phyloP scores from a whole-genome alignment of 2,888 invertebrate species.

The Parthenolecanium corni region DNA sequence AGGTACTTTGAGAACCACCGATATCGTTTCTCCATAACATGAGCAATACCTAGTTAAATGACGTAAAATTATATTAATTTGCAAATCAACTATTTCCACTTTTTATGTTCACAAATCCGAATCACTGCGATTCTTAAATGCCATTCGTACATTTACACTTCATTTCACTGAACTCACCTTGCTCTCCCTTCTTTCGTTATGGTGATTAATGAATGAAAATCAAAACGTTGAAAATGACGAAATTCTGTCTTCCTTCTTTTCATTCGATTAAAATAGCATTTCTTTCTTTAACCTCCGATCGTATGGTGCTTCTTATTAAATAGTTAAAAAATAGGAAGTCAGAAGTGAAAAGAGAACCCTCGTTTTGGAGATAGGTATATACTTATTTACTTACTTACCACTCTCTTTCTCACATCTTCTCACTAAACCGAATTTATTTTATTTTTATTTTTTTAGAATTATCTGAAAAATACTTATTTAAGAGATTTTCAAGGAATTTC shows the following conservation, averaged over 20 bases:
- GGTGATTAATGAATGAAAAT: background rate
- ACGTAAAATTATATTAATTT: slow-evolving; percentile 5
- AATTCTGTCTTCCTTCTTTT: background rate
- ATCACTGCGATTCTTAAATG: background rate
- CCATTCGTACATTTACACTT: background rate
- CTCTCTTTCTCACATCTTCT: too few relatives aligned
- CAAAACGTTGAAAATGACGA: background rate
- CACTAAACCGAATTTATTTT: too few relatives aligned
- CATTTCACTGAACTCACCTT: background rate
- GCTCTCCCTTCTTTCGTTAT: background rate
- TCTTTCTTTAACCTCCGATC: too few relatives aligned
- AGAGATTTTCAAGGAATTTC: too few relatives aligned
- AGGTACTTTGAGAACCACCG: background rate
- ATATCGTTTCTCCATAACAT: background rate
- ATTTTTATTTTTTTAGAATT: too few relatives aligned
- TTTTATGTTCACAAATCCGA: background rate
- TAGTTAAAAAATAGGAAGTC: too few relatives aligned
- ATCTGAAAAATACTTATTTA: too few relatives aligned
- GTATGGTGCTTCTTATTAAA: too few relatives aligned
- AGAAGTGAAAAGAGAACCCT: too few relatives aligned
- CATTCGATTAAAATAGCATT: too few relatives aligned
- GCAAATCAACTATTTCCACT: background rate
- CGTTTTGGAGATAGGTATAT: too few relatives aligned
- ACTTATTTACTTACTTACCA: too few relatives aligned
- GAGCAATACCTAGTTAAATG: background rate